Conservation (phyloP, 2,113 vertebrate species). For the Canis aureus region DNA sequence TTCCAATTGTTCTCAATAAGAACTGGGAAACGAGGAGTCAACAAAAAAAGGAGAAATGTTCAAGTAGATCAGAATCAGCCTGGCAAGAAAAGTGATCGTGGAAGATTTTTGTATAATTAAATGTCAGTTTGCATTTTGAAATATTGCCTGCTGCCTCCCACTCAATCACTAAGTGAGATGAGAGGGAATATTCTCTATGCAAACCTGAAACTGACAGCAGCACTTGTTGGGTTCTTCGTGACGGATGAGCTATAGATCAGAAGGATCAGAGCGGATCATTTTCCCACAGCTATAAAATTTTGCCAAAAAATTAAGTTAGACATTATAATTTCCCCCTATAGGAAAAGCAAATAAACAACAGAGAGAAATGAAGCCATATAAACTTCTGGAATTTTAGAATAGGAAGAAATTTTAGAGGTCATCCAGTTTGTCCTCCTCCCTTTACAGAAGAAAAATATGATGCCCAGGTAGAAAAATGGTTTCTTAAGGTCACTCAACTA, state of each 20-base stretch:
- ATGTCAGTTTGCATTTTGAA: conserved; percentile 83
- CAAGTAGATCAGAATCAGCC: conserved; percentile 70
- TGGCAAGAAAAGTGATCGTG: conserved; percentile 71
- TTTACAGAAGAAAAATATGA: conserved; percentile 65
- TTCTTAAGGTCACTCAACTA: conserved; percentile 48
- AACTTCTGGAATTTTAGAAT: conserved; percentile 22
- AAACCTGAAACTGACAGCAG: conserved; percentile 36
- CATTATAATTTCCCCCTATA: not conserved
- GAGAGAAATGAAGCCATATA: not conserved
- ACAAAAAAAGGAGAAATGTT: conserved; percentile 52
- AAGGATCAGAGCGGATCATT: not conserved
- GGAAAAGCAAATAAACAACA: not conserved
- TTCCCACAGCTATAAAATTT: not conserved
- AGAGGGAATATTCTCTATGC: conserved; percentile 43
- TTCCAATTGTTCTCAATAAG: conserved; percentile 35
- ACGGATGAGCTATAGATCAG: not conserved
- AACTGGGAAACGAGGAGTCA: conserved; percentile 58
- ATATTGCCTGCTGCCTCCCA: conserved; percentile 79
- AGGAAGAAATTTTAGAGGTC: not conserved
- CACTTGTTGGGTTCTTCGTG: not conserved
- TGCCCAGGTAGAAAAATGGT: not conserved
- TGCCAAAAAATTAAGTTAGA: not conserved
- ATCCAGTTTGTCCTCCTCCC: conserved; percentile 12
- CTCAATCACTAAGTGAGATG: conserved; percentile 73
- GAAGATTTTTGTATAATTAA: conserved; percentile 82